These are phyloP conservation scores for Sycobia sp. DNA, from an alignment of 1,140 invertebrate species.

Conservation along the genomic window DNA sequence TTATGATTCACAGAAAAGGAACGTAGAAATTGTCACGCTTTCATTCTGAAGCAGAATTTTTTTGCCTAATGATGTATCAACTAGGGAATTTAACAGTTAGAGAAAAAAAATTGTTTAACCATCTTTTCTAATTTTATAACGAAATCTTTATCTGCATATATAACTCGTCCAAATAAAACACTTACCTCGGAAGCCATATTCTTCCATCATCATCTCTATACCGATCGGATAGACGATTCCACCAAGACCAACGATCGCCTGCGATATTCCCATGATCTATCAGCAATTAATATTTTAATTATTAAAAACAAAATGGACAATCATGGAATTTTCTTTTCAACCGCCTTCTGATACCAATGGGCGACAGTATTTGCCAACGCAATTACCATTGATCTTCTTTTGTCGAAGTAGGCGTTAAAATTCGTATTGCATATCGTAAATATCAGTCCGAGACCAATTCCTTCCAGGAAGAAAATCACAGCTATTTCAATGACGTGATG, in stretches of 20 bases:
- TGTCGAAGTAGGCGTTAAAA: slow-evolving; percentile 59
- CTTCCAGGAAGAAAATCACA: slow-evolving; percentile 50
- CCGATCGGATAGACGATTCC: slow-evolving; percentile 53
- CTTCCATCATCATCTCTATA: slow-evolving; percentile 50
- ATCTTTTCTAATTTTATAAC: no score
- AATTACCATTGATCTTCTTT: slow-evolving; percentile 51
- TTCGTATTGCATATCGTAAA: slow-evolving; percentile 56
- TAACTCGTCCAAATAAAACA: no score
- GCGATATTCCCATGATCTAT: slow-evolving; percentile 55
- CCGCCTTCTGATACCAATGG: no score
- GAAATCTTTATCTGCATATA: no score
- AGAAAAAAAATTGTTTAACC: no score
- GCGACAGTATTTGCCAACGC: no score
- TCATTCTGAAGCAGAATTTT: no score
- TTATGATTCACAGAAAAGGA: no score
- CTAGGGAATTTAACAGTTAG: no score
- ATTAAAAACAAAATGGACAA: not conserved
- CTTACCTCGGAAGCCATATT: slow-evolving; percentile 56
- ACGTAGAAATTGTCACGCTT: no score
- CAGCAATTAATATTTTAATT: not conserved
- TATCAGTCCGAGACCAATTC: slow-evolving; percentile 54
- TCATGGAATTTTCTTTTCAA: no score
- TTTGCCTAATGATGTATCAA: no score
- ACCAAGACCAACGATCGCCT: slow-evolving; percentile 53
- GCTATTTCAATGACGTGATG: slow-evolving; percentile 51